Percentiles rank a stretch among this genome's conserved stretches.
These are phyloP conservation scores for Amphipyra berbera DNA, from an alignment of 2,888 invertebrate genomes.

Conservation along the genomic window DNA sequence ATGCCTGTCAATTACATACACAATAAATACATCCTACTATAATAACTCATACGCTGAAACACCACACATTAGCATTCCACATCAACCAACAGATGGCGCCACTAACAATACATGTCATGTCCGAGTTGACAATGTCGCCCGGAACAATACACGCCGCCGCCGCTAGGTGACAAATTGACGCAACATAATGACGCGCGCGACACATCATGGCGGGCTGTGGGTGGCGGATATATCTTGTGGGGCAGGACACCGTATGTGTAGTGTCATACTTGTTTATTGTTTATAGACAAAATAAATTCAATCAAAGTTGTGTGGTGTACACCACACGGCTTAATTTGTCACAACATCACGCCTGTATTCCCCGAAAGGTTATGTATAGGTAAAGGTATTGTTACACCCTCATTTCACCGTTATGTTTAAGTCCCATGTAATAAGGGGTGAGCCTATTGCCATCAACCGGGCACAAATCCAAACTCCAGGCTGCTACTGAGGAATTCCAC, in stretches of 20 bases:
- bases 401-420: too few species aligned
- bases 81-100: slow-evolving; percentile 33
- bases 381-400: too few species aligned
- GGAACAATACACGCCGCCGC: slow-evolving; percentile 27
- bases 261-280: too few species aligned
- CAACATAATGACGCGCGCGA: slow-evolving; percentile 34
- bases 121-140: slow-evolving; percentile 26
- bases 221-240: slow-evolving; percentile 13
- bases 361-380: too few species aligned
- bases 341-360: too few species aligned
- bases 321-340: too few species aligned
- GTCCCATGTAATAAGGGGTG: too few species aligned
- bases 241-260: not conserved
- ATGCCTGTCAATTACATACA: not conserved
- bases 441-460: too few species aligned
- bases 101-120: slow-evolving; percentile 38
- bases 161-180: slow-evolving; percentile 42
- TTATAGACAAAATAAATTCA: too few species aligned
- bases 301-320: too few species aligned
- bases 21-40: not conserved
- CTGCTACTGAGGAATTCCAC: too few species aligned
- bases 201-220: slow-evolving; percentile 18
- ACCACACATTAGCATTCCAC: slow-evolving; percentile 32
- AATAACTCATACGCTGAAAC: slow-evolving; percentile 10
- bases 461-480: too few species aligned